Conservation (phyloP, 2,888 invertebrate genomes). For the Macropis europaea region DNA sequence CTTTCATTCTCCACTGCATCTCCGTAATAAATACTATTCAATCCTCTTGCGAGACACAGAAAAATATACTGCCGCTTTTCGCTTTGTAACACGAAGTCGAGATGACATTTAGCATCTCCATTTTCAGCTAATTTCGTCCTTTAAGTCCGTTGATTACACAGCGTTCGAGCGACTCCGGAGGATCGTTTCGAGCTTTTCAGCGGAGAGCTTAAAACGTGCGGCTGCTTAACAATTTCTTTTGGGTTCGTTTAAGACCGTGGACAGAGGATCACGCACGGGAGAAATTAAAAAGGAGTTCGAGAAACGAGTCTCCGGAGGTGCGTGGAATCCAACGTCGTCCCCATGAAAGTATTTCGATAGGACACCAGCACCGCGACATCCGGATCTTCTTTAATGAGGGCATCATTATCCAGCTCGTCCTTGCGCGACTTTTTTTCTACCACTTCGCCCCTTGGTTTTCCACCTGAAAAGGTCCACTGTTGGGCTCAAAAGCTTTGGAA, state of each 20-base stretch:
- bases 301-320: not conserved
- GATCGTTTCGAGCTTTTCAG: no score
- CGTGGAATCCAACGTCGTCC: not conserved
- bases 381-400: conserved; percentile 33
- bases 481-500: conserved; percentile 26
- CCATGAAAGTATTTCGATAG: not conserved
- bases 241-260: not conserved
- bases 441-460: conserved; percentile 17
- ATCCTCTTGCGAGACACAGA: no score
- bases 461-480: conserved; percentile 10
- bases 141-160: no score
- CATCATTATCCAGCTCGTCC: conserved; percentile 48
- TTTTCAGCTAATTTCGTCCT: no score
- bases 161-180: no score
- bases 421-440: conserved; percentile 21
- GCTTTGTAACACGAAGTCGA: no score
- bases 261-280: not conserved
- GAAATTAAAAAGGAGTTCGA: not conserved
- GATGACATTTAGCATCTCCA: no score
- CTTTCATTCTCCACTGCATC: no score
- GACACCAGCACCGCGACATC: conserved; percentile 12
- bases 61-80: no score
- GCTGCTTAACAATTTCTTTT: no score
- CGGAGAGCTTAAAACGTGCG: no score
- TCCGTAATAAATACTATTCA: no score